phyloP scores from a whole-genome alignment of 2,888 invertebrate genomes.

The Odontomyia ornata region DNA sequence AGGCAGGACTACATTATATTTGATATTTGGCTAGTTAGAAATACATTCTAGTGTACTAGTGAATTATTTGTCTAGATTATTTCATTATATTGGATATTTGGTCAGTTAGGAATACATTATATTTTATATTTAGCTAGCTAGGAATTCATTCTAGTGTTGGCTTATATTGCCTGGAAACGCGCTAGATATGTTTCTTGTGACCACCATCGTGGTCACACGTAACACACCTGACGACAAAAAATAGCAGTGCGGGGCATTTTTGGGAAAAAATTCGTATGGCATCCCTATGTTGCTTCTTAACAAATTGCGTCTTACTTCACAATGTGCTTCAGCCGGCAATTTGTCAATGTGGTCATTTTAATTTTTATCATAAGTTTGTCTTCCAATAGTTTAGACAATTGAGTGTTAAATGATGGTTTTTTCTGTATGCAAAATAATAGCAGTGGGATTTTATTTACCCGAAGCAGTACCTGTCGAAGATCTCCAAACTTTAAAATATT shows the following conservation, averaged over 20 bases:
- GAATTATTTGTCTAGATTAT: too few species aligned
- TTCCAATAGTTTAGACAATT: constrained; percentile 6
- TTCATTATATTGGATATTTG: too few species aligned
- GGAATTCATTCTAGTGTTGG: too few species aligned
- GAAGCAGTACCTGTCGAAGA: constrained; percentile 12
- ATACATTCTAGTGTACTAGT: too few species aligned
- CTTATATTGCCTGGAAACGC: too few species aligned
- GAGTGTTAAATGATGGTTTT: constrained; percentile 13
- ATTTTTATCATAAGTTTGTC: constrained; percentile 2
- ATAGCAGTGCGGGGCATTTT: constrained; percentile 9
- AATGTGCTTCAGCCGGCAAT: background rate
- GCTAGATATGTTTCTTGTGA: too few species aligned
- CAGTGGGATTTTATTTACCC: constrained; percentile 15
- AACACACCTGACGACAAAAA: background rate
- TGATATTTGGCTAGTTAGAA: too few species aligned
- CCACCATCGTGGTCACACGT: too few species aligned
- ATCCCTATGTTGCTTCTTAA: constrained; percentile 1
- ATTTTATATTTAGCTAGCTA: too few species aligned
- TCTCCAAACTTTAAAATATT: constrained; percentile 19
- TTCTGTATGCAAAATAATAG: background rate
- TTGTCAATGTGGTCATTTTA: background rate
- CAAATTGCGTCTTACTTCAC: constrained; percentile 13
- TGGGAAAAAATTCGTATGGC: constrained; percentile 6
- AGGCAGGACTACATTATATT: too few species aligned
- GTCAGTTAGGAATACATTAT: too few species aligned